A percentile compares a stretch with the other conserved stretches of the same genome.
Evolutionary conservation across 2,888 invertebrate genomes (phyloP).

Genomic region (Cerceris rybyensis): DNA sequence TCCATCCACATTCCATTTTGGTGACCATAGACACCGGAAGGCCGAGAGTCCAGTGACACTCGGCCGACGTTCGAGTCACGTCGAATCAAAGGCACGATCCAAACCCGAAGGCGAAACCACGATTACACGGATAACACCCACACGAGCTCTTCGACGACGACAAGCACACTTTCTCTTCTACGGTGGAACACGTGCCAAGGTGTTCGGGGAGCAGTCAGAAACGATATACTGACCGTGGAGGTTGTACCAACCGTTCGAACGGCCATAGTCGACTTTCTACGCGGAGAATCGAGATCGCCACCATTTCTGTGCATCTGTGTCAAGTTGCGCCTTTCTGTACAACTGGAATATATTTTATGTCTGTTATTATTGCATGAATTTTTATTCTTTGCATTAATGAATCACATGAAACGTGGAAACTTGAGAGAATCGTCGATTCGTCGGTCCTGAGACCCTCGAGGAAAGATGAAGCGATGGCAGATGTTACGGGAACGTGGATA

Average conservation of each 20-base stretch:
- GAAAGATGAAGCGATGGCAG: slow-evolving; percentile 68
- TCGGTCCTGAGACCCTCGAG: not conserved
- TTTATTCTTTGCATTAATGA: not conserved
- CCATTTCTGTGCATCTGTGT: slow-evolving; percentile 23
- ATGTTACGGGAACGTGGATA: slow-evolving; percentile 60
- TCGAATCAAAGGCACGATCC: not conserved
- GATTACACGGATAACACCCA: not conserved
- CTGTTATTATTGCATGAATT: slow-evolving; percentile 9
- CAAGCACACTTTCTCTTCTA: slow-evolving; percentile 55
- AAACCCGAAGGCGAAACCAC: slow-evolving; percentile 9
- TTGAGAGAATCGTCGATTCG: too few species aligned
- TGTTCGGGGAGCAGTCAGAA: slow-evolving; percentile 19
- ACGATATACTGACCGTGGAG: too few species aligned
- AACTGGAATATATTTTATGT: not conserved
- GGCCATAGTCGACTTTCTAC: slow-evolving; percentile 56
- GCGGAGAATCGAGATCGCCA: slow-evolving; percentile 34
- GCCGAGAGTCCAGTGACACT: slow-evolving; percentile 33
- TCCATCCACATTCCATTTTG: slow-evolving; percentile 30
- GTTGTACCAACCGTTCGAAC: slow-evolving; percentile 42
- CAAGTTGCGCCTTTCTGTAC: too few species aligned
- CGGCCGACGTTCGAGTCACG: slow-evolving; percentile 2
- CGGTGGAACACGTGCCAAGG: slow-evolving; percentile 45
- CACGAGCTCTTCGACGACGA: slow-evolving; percentile 8
- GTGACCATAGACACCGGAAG: slow-evolving; percentile 31
- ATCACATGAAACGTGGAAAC: too few species aligned